phyloP scores from a whole-genome alignment of 2,888 invertebrate genomes.

The Eupithecia vulgata region DNA sequence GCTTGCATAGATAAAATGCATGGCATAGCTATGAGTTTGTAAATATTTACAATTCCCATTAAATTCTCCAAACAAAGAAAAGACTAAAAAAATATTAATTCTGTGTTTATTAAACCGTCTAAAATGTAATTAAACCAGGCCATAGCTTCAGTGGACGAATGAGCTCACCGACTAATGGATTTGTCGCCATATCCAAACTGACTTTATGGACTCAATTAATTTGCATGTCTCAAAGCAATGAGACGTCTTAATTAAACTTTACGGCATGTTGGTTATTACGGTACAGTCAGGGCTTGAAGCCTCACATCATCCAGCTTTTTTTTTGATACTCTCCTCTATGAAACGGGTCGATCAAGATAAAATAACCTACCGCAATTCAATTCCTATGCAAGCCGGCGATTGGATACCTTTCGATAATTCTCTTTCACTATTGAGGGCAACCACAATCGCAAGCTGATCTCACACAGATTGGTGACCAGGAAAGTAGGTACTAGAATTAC shows the following conservation, averaged over 20 bases:
- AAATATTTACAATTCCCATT: background rate
- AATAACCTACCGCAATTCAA: background rate
- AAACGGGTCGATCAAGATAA: background rate
- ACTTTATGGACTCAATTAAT: constrained; percentile 61
- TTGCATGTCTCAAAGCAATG: constrained; percentile 59
- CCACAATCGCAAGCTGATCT: background rate
- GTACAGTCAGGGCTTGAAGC: constrained; percentile 19
- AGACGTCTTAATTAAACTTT: constrained; percentile 66
- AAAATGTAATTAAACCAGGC: constrained; percentile 15
- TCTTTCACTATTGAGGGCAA: background rate
- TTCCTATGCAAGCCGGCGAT: background rate
- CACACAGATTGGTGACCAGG: background rate
- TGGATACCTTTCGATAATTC: background rate
- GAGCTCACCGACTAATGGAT: constrained; percentile 47
- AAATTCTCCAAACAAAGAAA: background rate
- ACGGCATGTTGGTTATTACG: constrained; percentile 28
- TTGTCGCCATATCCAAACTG: constrained; percentile 51
- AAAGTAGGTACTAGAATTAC: constrained; percentile 6
- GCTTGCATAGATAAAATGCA: background rate
- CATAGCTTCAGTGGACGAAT: constrained; percentile 32
- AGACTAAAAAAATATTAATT: background rate
- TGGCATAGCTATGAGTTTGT: background rate
- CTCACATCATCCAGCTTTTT: background rate
- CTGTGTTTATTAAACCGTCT: constrained; percentile 12
- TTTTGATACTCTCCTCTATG: background rate